Conservation (phyloP, 1,140 invertebrate genomes). For the Camponotus vicinus region DNA sequence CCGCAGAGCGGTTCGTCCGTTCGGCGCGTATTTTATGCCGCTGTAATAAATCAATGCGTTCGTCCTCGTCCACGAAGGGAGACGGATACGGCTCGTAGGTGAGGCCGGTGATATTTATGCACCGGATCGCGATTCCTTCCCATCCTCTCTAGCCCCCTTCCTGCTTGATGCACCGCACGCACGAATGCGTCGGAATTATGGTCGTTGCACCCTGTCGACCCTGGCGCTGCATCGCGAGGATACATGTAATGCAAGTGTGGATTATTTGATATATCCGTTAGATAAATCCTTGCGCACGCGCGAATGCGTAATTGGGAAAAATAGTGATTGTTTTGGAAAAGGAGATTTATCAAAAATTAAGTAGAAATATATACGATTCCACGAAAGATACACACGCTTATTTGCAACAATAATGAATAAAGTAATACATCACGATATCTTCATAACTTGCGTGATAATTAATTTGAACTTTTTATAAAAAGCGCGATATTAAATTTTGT, state of each 20-base stretch:
- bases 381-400: not conserved
- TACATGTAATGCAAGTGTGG: not conserved
- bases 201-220: constrained; percentile 13
- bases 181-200: constrained; percentile 42
- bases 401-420: not conserved
- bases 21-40: constrained; percentile 38
- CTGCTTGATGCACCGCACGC: constrained; percentile 30
- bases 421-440: not conserved
- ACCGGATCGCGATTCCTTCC: constrained; percentile 41
- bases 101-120: constrained; percentile 56
- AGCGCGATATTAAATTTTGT: not conserved
- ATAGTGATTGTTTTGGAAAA: not conserved
- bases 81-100: constrained; percentile 48
- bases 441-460: not conserved
- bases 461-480: not conserved
- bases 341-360: too few relatives aligned
- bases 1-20: not conserved
- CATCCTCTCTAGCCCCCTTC: not conserved
- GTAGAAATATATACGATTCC: not conserved
- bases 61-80: constrained; percentile 38
- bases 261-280: constrained; percentile 28
- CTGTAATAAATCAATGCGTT: constrained; percentile 56
- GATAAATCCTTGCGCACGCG: not conserved
- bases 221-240: not conserved
- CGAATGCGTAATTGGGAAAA: not conserved